These are phyloP conservation scores for Labroides dimidiatus DNA, from an alignment of 2,797 vertebrate genomes.

Conservation along the genomic window DNA sequence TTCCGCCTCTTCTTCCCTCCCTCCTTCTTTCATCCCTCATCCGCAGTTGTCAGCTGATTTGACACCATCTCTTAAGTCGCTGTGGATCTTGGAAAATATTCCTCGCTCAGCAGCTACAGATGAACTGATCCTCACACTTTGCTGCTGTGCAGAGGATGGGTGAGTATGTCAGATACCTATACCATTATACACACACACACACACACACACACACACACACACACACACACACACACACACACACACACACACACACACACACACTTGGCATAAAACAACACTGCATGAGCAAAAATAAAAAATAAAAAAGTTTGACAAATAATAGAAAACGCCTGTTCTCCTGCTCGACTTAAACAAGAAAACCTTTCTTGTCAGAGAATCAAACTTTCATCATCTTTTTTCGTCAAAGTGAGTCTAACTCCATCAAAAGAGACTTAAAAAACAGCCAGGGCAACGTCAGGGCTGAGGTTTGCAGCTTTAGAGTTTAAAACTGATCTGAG, in stretches of 20 bases:
- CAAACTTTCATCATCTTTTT: too few species aligned
- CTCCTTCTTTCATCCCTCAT: constrained; percentile 63
- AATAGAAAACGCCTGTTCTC: constrained; percentile 45
- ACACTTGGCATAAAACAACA: constrained; percentile 51
- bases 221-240: too few species aligned
- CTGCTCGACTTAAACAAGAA: constrained; percentile 28
- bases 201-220: too few species aligned
- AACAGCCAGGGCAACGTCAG: too few species aligned
- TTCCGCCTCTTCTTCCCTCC: constrained; percentile 38
- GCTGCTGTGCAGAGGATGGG: constrained; percentile 47
- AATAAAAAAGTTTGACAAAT: constrained; percentile 38
- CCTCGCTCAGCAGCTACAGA: constrained; percentile 56
- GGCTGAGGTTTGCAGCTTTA: too few species aligned
- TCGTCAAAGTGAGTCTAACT: too few species aligned
- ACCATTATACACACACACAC: constrained; percentile 21
- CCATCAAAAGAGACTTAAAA: too few species aligned
- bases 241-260: too few species aligned
- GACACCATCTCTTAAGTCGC: constrained; percentile 64
- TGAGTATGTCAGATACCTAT: constrained; percentile 27
- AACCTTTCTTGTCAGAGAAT: constrained; percentile 25
- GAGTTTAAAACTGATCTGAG: too few species aligned
- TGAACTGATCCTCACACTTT: constrained; percentile 47
- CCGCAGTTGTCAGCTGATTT: constrained; percentile 65
- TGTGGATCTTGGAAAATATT: constrained; percentile 54
- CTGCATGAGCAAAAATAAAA: constrained; percentile 32